Evolutionary conservation across 2,888 invertebrate species (phyloP), one percentile per base, ranked within the genome.

Genomic region (Agrenia bidenticulata): DNA sequence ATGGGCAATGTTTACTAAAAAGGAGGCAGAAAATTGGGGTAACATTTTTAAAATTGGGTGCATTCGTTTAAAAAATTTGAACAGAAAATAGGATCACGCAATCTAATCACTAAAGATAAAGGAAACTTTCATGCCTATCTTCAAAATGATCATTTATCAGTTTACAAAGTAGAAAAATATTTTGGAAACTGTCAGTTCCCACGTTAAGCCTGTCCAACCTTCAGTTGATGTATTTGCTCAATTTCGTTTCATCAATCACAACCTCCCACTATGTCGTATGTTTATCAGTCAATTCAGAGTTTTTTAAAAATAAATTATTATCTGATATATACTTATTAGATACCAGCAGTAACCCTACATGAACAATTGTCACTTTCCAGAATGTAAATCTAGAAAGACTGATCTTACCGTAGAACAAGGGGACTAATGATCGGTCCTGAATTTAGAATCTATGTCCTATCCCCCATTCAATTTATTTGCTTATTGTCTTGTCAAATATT

Each of bases 401-500:
- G 11, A 32, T 32, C 32, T 7, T 11, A 32, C 32, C 5, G 32
- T 4, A 32, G 32, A 11, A 32, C 32, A 32, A 32, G 32, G 32
- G 32, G 32, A 11, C 32, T 32, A 32, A 32, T 32, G 32, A 32
- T 32, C 32, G 32, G 32, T 11, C 32, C 32, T 32, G 32, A 32
- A 32, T 19, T 15, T 5, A 9, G n/a, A 15, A 17, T 19, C 45
- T n/a, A 5, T 17, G 17, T 17, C 45, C 4, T 19, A 5, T 17
- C 15, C 4, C 24, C 19, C 51, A 51, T 51, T 15, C 23, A 23
- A 51, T 23, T 11, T 51, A 51, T 51, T 51, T 51, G 51, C 23
- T 51, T 51, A 51, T 51, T 51, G 51, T 51, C 51, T 51, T 51
- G 51, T 51, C 51, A 51, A 51, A 51, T 23, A 51, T 24, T 51